Base-by-base conservation (phyloP, 1,140 invertebrate species). In the Myzus persicae region DNA sequence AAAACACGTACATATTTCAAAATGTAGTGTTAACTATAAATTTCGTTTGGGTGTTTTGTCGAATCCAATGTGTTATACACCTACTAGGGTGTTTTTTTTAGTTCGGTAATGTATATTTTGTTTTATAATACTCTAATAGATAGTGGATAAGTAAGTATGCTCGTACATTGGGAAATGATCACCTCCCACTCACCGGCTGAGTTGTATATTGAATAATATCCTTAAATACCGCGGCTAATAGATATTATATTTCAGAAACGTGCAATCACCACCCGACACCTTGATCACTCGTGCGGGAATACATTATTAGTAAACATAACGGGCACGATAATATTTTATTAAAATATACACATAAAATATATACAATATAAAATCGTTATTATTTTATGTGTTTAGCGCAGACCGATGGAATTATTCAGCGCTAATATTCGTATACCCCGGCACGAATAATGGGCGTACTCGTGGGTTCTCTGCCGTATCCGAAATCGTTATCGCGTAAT, bases 401-500 rank as follows among this genome's bases (percentile, higher is more conserved):
- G 54, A n/a, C 59, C 31, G 14, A 4, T n/a, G 36, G 31, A 76
- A 76, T n/a, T n/a, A 67, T 76, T 76, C n/a, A 2, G 59, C 31
- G 59, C 20, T 67, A 67, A n/a, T n/a, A 67, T 67, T 67, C 11
- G 31, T 67, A 67, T 18, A 67, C 31, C n/a, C 4, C n/a, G 59
- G n/a, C 59, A 76, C 31, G 59, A n/a, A 76, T 76, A 18, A 76
- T 76, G n/a, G 59, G 59, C 59, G 59, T 76, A n/a, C 59, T 76
- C 59, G 31, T 5, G 59, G 14, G 59, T 5, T 76, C n/a, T n/a
- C 9, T 67, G 59, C 59, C n/a, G 59, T 76, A 76, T 76, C n/a
- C 59, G 14, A 76, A 76, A 76, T 76, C n/a, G 59, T 76, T 76
- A 76, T 76, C 59, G 59, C n/a, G 59, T 76, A 76, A 76, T 76